Evolutionary conservation across 2,888 invertebrate species (phyloP).

Genomic region (Mongoloraphidia duomilia): DNA sequence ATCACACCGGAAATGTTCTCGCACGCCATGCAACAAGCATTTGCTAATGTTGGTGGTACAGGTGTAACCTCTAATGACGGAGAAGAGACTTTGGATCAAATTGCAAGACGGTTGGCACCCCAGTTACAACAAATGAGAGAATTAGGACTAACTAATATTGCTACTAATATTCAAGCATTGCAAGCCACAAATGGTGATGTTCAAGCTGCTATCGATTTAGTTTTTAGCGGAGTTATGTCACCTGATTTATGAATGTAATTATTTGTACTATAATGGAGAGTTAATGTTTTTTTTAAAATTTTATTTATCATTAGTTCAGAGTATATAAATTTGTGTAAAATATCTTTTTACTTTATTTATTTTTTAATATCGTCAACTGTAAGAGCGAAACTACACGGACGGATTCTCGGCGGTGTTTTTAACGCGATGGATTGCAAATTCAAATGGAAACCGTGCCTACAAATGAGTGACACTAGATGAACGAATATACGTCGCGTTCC

Average conservation of each 20-base stretch:
- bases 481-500: too few species aligned
- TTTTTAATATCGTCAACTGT: too few species aligned
- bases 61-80: conserved; percentile 11
- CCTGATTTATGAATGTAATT: conserved; percentile 16
- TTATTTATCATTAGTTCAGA: too few species aligned
- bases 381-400: too few species aligned
- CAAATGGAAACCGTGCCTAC: too few species aligned
- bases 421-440: too few species aligned
- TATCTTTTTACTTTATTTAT: too few species aligned
- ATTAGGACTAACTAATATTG: conserved; percentile 77
- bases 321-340: too few species aligned
- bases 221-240: conserved; percentile 49
- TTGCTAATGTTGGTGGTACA: conserved; percentile 24
- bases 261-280: not conserved
- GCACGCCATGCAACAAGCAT: conserved; percentile 60
- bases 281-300: too few species aligned
- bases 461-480: too few species aligned
- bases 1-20: conserved; percentile 70
- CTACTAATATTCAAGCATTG: conserved; percentile 70
- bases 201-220: conserved; percentile 79
- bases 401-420: too few species aligned
- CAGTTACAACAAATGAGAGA: conserved; percentile 75
- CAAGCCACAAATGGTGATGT: conserved; percentile 72
- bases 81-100: conserved; percentile 20
- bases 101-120: conserved; percentile 29